Evolutionary conservation across 1,140 invertebrate species (phyloP), one percentile per base, ranked within the genome.

Genomic region (Heliconius hermathena): DNA sequence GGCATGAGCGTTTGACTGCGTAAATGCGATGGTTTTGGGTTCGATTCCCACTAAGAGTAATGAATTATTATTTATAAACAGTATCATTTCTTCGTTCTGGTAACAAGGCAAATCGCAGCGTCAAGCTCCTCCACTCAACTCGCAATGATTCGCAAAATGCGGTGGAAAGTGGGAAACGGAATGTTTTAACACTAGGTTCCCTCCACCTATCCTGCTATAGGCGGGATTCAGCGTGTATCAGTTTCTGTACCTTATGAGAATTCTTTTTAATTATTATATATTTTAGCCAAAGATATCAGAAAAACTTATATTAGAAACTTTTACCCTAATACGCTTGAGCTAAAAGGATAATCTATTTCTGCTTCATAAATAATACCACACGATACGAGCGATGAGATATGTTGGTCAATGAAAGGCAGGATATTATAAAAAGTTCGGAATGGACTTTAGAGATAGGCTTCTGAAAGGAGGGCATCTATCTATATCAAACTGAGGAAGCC

Each of bases 401-500:
- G 79, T 80, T 78, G 77, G 74, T 80, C 78, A 82, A 83, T 83
- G 85, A 88, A 85, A 85, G 83, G 86, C 76, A 79, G 82, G 78
- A 84, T 85, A 81, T 84, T 86, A 91, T 90, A 91, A 89, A 89
- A 92, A 89, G 79, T 91, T 89, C 84, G 85, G 79, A 84, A 83
- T 84, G 79, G 80, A 90, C 84, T 90, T 90, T 88, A 84, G 84
- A 86, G 84, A 84, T 86, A 88, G 85, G 87, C 85, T 84, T 84
- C 77, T 84, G 83, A 84, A 87, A 89, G 83, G 87, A 83, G 77
- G 73, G 81, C 85, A 89, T 91, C 87, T 84, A 89, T 90, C 85
- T 86, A 84, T 84, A 89, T 90, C 85, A 87, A 84, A 87, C 81
- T 85, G 82, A 86, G 88, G 85, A 90, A 90, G 88, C 85, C 85